phyloP scores from a whole-genome alignment of 2,797 vertebrate species.

The Sparidentex hasta region DNA sequence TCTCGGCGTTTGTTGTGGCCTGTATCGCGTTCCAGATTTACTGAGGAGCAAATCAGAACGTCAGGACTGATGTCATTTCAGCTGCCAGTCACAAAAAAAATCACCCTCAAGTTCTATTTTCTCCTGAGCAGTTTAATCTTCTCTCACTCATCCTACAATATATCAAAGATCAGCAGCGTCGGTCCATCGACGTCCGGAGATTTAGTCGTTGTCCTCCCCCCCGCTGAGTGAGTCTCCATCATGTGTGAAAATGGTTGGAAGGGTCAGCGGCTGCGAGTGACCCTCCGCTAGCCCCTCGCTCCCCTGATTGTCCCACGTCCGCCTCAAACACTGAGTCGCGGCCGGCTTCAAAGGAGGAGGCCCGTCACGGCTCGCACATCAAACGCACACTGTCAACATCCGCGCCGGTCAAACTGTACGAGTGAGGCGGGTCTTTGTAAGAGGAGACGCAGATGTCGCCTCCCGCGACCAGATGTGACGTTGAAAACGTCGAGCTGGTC shows the following conservation, averaged over 20 bases:
- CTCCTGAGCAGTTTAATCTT: neutral
- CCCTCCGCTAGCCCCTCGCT: conserved; percentile 32
- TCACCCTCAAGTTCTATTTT: neutral
- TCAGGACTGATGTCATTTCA: conserved; percentile 10
- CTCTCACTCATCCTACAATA: conserved; percentile 3
- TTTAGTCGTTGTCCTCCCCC: conserved; percentile 24
- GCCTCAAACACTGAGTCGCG: conserved; percentile 42
- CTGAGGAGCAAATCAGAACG: conserved; percentile 8
- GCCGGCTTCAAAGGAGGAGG: conserved; percentile 57
- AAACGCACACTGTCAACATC: conserved; percentile 31
- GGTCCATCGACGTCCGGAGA: neutral
- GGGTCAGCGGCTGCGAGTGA: conserved; percentile 71
- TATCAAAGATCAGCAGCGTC: too few relatives aligned
- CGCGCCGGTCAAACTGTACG: conserved; percentile 1
- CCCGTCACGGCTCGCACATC: conserved; percentile 57
- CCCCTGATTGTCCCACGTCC: conserved; percentile 34
- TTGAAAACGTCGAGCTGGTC: neutral
- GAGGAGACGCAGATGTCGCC: neutral
- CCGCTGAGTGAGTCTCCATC: conserved; percentile 68
- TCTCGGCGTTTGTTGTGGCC: conserved; percentile 17
- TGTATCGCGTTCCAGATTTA: conserved; percentile 18
- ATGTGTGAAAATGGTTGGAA: conserved; percentile 58
- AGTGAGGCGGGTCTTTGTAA: neutral
- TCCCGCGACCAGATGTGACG: neutral
- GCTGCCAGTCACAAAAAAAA: conserved; percentile 5